These are phyloP conservation scores for Equus przewalskii DNA, from an alignment of 2,113 vertebrate species.

Conservation along the genomic window DNA sequence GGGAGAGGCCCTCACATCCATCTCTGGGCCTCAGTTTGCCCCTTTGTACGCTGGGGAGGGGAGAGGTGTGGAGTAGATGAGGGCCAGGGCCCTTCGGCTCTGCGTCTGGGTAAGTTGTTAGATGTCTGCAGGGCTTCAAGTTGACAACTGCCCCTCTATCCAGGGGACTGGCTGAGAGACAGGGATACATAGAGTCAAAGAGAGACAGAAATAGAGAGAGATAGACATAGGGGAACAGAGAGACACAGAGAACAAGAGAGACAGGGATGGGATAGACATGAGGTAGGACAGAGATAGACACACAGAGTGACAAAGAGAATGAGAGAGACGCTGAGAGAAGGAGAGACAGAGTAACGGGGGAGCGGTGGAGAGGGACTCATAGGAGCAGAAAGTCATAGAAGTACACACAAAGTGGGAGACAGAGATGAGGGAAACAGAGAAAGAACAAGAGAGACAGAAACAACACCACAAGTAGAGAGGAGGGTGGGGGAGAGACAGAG, in stretches of 20 bases:
- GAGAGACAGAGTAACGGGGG: neutral
- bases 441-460: neutral
- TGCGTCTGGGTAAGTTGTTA: neutral
- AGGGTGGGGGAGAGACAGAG: neutral
- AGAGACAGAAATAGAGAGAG: neutral
- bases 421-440: neutral
- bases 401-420: neutral
- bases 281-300: neutral
- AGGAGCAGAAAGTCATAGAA: neutral
- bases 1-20: neutral
- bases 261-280: neutral
- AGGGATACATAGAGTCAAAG: neutral
- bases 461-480: neutral
- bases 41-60: neutral
- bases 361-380: neutral
- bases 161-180: conserved; percentile 18
- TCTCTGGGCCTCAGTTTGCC: neutral
- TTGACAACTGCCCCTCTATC: neutral
- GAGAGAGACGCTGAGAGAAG: neutral
- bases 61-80: neutral
- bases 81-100: neutral
- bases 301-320: neutral
- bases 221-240: neutral
- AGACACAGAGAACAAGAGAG: neutral
- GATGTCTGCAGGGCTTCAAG: neutral